A percentile compares a stretch with the other conserved stretches of the same genome.
Conservation (phyloP, 92 coral and sea anemone species). For the Heteractis magnifica region DNA sequence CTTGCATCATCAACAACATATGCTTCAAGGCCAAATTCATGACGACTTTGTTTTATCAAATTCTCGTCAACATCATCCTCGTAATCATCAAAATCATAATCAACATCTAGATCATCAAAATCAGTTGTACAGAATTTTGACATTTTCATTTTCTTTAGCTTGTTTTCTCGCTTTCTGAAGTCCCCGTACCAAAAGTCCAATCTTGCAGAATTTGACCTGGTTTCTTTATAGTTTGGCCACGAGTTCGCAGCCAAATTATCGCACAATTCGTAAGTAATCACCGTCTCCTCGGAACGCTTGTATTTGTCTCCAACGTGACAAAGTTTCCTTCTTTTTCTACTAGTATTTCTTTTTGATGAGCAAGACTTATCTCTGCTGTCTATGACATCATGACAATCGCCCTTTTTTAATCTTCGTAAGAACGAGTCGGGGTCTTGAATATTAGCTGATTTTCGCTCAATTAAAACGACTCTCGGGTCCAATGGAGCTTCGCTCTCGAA, state of each 20-base stretch:
- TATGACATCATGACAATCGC: conserved; percentile 41
- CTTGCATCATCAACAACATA: conserved; percentile 20
- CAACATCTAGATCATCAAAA: neutral
- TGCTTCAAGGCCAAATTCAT: conserved; percentile 40
- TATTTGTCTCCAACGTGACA: conserved; percentile 56
- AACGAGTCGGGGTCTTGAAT: neutral
- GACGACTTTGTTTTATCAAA: neutral
- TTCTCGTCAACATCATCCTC: conserved; percentile 12
- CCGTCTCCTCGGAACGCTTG: conserved; percentile 22
- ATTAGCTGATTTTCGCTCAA: conserved; percentile 1
- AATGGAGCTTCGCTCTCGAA: conserved; percentile 8
- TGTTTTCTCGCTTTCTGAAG: conserved; percentile 19
- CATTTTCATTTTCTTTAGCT: conserved; percentile 18
- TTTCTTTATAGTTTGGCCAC: conserved; percentile 44
- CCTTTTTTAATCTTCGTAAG: conserved; percentile 19
- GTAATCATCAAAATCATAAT: neutral
- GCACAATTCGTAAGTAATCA: conserved; percentile 46
- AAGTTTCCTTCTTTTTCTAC: conserved; percentile 35
- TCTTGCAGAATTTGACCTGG: neutral
- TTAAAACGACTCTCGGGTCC: conserved; percentile 31
- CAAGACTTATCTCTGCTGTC: conserved; percentile 18
- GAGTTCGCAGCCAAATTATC: conserved; percentile 26
- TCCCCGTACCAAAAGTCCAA: conserved; percentile 23
- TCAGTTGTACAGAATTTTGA: neutral
- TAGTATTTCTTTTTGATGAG: neutral